A percentile compares a stretch with the other conserved stretches of the same genome.
Evolutionary conservation across 2,888 invertebrate genomes (phyloP).

Genomic region (Fragum sueziense): DNA sequence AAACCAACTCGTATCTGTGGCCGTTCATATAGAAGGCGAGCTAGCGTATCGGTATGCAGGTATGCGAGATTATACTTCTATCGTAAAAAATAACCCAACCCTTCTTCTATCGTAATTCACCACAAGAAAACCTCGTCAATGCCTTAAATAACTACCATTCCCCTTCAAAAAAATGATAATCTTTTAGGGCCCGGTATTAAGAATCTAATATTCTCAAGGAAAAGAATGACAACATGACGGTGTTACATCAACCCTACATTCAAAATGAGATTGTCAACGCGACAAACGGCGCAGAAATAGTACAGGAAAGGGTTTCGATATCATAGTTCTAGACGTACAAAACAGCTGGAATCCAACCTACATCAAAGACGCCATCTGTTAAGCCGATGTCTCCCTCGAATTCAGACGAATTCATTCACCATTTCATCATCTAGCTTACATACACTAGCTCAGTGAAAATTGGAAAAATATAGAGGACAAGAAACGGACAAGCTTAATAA

Average conservation of each 20-base stretch:
- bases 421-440: no score
- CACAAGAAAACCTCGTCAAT: neutral
- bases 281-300: no score
- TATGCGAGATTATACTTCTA: neutral
- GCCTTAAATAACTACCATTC: neutral
- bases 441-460: no score
- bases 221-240: neutral
- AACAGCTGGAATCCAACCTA: no score
- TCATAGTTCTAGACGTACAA: no score
- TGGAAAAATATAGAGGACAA: no score
- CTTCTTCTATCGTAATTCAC: neutral
- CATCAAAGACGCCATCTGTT: no score
- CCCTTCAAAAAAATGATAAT: neutral
- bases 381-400: no score
- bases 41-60: constrained; percentile 42
- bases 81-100: constrained; percentile 6
- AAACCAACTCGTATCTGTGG: no score
- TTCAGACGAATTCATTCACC: no score
- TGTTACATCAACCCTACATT: neutral
- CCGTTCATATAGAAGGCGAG: constrained; percentile 13
- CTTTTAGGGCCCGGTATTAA: neutral
- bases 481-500: no score
- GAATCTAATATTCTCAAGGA: neutral
- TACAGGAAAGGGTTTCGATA: no score
- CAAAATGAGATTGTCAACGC: neutral